A percentile compares a stretch with the other conserved stretches of the same genome.
Conservation (phyloP, 2,113 vertebrate species). For the Tretioscincus oriximinensis region DNA sequence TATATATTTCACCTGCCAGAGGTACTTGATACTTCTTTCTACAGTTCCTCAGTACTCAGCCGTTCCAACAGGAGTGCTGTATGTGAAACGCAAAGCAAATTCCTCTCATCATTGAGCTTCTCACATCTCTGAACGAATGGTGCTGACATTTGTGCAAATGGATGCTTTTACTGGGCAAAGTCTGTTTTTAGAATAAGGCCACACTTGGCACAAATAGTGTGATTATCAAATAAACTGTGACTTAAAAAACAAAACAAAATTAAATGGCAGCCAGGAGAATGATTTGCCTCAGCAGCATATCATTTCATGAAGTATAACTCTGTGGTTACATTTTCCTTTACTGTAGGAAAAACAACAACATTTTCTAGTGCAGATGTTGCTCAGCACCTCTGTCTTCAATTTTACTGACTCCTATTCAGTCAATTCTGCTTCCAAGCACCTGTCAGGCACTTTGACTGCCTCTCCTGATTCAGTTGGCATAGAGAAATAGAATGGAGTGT, state of each 20-base stretch:
- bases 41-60: constrained; percentile 3
- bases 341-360: too few relatives aligned
- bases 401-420: too few relatives aligned
- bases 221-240: not conserved
- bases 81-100: constrained; percentile 15
- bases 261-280: not conserved
- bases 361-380: too few relatives aligned
- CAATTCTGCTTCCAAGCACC: too few relatives aligned
- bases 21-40: constrained; percentile 8
- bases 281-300: not conserved
- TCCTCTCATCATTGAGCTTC: not conserved
- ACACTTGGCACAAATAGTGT: not conserved
- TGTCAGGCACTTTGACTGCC: too few relatives aligned
- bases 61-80: not conserved
- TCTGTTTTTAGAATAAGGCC: not conserved
- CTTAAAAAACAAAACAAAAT: not conserved
- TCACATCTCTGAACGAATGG: not conserved
- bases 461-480: too few relatives aligned
- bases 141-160: not conserved
- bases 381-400: too few relatives aligned
- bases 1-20: constrained; percentile 46
- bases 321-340: not conserved
- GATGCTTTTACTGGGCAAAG: not conserved
- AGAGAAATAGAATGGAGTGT: too few relatives aligned
- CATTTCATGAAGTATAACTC: not conserved